phyloP scores from a whole-genome alignment of 2,888 invertebrate genomes.

The Dryobota labecula region DNA sequence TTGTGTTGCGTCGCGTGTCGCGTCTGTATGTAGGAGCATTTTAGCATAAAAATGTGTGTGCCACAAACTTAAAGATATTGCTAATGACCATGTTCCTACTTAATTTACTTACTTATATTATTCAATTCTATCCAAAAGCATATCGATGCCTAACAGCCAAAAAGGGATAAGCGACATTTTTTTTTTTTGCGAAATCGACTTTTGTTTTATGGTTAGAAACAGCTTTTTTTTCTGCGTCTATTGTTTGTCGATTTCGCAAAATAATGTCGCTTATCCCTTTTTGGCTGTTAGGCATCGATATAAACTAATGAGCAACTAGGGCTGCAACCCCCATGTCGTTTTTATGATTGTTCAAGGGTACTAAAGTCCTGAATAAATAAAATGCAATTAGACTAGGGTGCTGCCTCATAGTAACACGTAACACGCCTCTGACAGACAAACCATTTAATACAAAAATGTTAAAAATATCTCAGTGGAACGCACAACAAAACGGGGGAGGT shows the following conservation, averaged over 20 bases:
- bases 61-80: conserved; percentile 11
- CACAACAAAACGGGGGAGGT: conserved; percentile 66
- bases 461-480: conserved; percentile 71
- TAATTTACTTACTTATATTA: conserved; percentile 57
- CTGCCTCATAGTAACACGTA: conserved; percentile 68
- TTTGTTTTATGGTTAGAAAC: too few species aligned
- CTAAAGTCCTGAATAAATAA: conserved; percentile 87
- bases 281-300: too few species aligned
- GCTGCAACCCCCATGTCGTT: conserved; percentile 71
- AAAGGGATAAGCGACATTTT: too few species aligned
- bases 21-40: too few species aligned
- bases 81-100: conserved; percentile 28
- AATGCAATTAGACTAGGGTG: conserved; percentile 85
- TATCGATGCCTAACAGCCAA: too few species aligned
- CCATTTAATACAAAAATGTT: conserved; percentile 71
- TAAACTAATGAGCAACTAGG: conserved; percentile 80
- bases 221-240: too few species aligned
- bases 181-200: too few species aligned
- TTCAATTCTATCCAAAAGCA: conserved; percentile 72
- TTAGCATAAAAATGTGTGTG: not conserved
- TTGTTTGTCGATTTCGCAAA: too few species aligned
- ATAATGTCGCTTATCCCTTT: too few species aligned
- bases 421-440: conserved; percentile 68
- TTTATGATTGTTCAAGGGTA: conserved; percentile 72
- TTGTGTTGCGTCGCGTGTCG: too few species aligned